phyloP scores from a whole-genome alignment of 2,888 invertebrate species.

The Sarcophaga carnaria region DNA sequence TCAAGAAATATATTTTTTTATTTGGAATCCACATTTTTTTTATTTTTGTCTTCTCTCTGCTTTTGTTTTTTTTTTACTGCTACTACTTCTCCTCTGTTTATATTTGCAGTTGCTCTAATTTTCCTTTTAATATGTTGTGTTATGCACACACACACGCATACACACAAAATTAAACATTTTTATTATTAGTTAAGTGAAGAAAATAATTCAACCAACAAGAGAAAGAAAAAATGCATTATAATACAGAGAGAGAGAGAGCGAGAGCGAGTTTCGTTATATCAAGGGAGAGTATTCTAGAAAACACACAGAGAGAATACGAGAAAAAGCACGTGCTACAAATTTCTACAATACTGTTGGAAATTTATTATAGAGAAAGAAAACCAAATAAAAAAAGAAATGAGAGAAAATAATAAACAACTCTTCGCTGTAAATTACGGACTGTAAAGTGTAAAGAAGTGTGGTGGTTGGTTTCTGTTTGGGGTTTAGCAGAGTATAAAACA shows the following conservation, averaged over 20 bases:
- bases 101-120: constrained; percentile 64
- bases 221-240: constrained; percentile 9
- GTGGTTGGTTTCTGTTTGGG: constrained; percentile 5
- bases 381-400: neutral
- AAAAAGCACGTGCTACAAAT: constrained; percentile 66
- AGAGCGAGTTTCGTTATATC: neutral
- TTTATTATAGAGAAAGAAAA: neutral
- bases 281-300: constrained; percentile 12
- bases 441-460: neutral
- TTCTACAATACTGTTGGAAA: constrained; percentile 59
- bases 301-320: constrained; percentile 25
- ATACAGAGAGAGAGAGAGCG: neutral
- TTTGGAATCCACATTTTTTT: neutral
- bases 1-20: neutral
- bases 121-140: constrained; percentile 34
- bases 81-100: neutral
- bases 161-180: neutral
- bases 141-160: neutral
- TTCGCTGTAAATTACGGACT: constrained; percentile 36
- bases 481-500: constrained; percentile 7
- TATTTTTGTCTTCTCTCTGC: constrained; percentile 20
- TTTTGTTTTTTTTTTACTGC: neutral
- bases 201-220: constrained; percentile 14
- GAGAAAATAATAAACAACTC: constrained; percentile 23
- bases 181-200: neutral